phyloP scores from a whole-genome alignment of 2,797 vertebrate species.

The Leptatherina wallacei region DNA sequence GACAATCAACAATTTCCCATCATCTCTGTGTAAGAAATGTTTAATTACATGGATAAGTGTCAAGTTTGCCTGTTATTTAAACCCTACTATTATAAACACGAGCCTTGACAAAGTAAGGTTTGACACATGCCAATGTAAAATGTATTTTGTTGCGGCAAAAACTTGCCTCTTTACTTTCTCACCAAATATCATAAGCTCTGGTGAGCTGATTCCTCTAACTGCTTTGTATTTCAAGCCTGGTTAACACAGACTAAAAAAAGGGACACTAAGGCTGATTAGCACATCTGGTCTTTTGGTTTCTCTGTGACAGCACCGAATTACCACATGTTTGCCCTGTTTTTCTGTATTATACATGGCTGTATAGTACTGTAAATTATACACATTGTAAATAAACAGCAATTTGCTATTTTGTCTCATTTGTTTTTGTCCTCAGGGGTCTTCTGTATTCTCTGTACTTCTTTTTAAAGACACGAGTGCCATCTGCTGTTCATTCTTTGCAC shows the following conservation, averaged over 20 bases:
- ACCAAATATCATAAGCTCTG: background rate
- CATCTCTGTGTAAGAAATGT: background rate
- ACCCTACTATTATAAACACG: background rate
- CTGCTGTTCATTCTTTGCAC: slow-evolving; percentile 46
- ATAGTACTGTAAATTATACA: slow-evolving; percentile 23
- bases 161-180: background rate
- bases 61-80: background rate
- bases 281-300: background rate
- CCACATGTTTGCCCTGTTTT: slow-evolving; percentile 1
- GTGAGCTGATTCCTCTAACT: background rate
- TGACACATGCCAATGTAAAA: background rate
- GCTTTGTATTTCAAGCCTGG: background rate
- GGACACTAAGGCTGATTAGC: background rate
- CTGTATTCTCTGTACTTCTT: background rate
- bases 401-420: slow-evolving; percentile 23
- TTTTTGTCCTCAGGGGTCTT: background rate
- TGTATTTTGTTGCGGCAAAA: background rate
- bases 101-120: background rate
- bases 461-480: slow-evolving; percentile 18
- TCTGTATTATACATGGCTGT: slow-evolving; percentile 4
- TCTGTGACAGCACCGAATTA: background rate
- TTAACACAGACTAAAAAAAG: background rate
- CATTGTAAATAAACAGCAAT: slow-evolving; percentile 43
- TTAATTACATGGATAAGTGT: too few species aligned
- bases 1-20: too few species aligned